phyloP scores from a whole-genome alignment of 1,140 invertebrate species.

The Dendrolimus kikuchii region DNA sequence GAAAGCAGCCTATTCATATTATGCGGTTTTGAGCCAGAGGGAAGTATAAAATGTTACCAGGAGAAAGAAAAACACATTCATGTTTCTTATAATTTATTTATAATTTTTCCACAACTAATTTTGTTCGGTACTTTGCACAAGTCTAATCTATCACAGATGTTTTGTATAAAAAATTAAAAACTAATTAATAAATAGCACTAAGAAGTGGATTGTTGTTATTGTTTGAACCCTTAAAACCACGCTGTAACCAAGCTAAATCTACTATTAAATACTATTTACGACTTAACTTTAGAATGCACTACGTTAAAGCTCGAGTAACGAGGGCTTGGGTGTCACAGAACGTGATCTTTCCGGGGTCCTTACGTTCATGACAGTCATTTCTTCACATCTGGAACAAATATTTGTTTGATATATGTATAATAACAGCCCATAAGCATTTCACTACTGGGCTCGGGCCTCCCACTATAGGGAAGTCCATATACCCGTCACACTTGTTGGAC shows the following conservation, averaged over 20 bases:
- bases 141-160: constrained; percentile 54
- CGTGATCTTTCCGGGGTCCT: constrained; percentile 41
- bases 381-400: constrained; percentile 45
- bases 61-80: constrained; percentile 10
- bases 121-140: constrained; percentile 17
- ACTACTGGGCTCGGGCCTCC: too few relatives aligned
- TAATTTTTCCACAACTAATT: constrained; percentile 5
- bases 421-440: too few relatives aligned
- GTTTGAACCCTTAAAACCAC: too few relatives aligned
- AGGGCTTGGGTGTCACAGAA: constrained; percentile 43
- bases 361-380: constrained; percentile 53
- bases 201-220: too few relatives aligned
- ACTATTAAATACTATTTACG: too few relatives aligned
- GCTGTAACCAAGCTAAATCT: too few relatives aligned
- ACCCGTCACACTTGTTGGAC: too few relatives aligned
- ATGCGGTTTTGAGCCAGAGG: constrained; percentile 53
- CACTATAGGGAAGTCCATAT: too few relatives aligned
- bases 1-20: constrained; percentile 63
- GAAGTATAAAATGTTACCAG: constrained; percentile 20
- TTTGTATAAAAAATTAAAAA: constrained; percentile 37
- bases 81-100: constrained; percentile 14
- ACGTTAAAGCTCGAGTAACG: constrained; percentile 45
- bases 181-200: constrained; percentile 20
- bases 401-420: neutral
- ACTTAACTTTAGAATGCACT: neutral